Evolutionary conservation across 92 coral and sea anemone genomes (phyloP).

Genomic region (Epizoanthus stellaris): DNA sequence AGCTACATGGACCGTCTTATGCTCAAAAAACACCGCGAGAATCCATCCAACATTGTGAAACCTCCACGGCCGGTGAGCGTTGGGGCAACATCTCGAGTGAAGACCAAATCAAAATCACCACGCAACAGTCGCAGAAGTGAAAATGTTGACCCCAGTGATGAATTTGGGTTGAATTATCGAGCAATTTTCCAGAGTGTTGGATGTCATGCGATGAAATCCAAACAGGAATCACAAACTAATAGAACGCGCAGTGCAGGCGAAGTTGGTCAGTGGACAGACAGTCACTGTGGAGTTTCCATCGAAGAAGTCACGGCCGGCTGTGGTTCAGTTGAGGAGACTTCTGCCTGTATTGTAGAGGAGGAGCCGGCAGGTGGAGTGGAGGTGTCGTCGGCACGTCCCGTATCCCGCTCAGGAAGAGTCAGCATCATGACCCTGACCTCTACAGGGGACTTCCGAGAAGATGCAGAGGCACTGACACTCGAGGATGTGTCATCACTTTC

Average conservation of each 20-base stretch:
- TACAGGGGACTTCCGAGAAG: constrained; percentile 73
- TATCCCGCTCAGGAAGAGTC: constrained; percentile 76
- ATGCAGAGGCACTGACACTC: constrained; percentile 52
- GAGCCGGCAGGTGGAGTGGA: constrained; percentile 6
- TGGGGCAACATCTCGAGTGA: neutral
- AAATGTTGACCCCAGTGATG: constrained; percentile 29
- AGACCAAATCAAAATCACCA: neutral
- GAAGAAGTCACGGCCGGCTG: constrained; percentile 63
- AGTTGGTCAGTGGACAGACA: neutral
- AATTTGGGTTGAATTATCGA: constrained; percentile 79
- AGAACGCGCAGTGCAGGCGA: constrained; percentile 8
- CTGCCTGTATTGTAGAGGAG: constrained; percentile 79
- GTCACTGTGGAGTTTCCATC: constrained; percentile 45
- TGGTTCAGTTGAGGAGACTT: constrained; percentile 60
- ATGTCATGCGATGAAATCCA: constrained; percentile 19
- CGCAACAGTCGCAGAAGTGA: constrained; percentile 12
- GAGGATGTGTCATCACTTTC: constrained; percentile 58
- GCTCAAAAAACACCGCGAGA: constrained; percentile 81
- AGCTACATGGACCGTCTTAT: constrained; percentile 88
- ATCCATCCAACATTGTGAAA: constrained; percentile 12
- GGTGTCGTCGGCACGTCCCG: constrained; percentile 48
- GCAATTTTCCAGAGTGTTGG: constrained; percentile 86
- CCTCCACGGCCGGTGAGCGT: constrained; percentile 14
- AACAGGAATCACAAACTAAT: constrained; percentile 7
- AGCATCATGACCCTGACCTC: constrained; percentile 80